Evolutionary conservation across 2,888 invertebrate genomes (phyloP).

Genomic region (Ashinkailepas kermadecensis): DNA sequence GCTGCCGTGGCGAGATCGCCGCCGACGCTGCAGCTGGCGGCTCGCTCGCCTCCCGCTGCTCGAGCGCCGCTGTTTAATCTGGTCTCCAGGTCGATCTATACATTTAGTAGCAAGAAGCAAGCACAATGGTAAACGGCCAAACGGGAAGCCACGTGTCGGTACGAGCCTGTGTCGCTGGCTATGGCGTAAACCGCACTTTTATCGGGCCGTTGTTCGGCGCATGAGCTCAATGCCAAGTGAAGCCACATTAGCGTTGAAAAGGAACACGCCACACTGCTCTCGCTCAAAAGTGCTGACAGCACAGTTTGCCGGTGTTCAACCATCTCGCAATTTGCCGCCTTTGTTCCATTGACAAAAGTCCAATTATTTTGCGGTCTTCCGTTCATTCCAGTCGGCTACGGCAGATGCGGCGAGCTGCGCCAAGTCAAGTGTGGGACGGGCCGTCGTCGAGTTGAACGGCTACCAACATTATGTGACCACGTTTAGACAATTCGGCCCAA

Average conservation of each 20-base stretch:
- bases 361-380: not conserved
- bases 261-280: not conserved
- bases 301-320: not conserved
- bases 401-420: not conserved
- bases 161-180: too few species aligned
- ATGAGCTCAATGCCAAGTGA: too few species aligned
- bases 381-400: not conserved
- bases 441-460: not conserved
- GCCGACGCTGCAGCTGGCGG: not conserved
- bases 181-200: too few species aligned
- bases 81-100: not conserved
- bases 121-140: too few species aligned
- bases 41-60: not conserved
- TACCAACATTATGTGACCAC: not conserved
- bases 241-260: too few species aligned
- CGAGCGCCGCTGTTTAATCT: not conserved
- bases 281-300: too few species aligned
- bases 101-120: too few species aligned
- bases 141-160: too few species aligned
- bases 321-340: not conserved
- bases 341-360: not conserved
- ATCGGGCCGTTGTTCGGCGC: too few species aligned
- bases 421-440: not conserved
- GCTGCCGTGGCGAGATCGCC: not conserved
- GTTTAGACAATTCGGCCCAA: not conserved